Evolutionary conservation across 92 coral and sea anemone species (phyloP).

Genomic region (Epizoanthus ramosus): DNA sequence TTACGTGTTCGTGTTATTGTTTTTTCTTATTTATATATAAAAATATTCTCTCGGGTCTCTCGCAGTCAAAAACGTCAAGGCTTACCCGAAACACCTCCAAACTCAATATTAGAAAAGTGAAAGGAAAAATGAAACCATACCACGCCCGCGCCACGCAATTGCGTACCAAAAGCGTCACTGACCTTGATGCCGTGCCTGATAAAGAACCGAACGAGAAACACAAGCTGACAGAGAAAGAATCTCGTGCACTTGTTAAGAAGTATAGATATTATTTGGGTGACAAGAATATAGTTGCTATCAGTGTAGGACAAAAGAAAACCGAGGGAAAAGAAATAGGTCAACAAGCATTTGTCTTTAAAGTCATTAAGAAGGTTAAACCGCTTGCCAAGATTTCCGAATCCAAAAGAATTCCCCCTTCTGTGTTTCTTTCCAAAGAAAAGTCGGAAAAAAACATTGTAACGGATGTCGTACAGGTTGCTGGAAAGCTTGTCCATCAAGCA

Average conservation of each 20-base stretch:
- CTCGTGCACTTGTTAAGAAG: neutral
- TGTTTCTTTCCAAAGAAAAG: neutral
- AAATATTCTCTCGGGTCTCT: no score
- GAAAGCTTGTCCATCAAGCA: neutral
- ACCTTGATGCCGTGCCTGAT: no score
- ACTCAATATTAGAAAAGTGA: no score
- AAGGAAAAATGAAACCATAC: no score
- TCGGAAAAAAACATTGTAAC: neutral
- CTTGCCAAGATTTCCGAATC: neutral
- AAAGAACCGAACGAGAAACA: neutral
- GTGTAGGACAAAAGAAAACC: neutral
- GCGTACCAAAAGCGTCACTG: no score
- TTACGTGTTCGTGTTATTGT: no score
- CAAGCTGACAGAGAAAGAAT: neutral
- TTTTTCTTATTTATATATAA: no score
- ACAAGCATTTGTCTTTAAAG: conserved; percentile 1
- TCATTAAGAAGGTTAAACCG: neutral
- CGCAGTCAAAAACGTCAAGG: no score
- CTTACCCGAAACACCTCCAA: no score
- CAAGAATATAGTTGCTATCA: neutral
- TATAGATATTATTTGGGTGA: conserved; percentile 5
- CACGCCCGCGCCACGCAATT: no score
- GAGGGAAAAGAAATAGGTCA: neutral
- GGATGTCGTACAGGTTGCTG: conserved; percentile 17
- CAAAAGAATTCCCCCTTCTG: neutral